A percentile compares a stretch with the other conserved stretches of the same genome.
phyloP scores from a whole-genome alignment of 1,140 invertebrate genomes.

The Andricus grossulariae region DNA sequence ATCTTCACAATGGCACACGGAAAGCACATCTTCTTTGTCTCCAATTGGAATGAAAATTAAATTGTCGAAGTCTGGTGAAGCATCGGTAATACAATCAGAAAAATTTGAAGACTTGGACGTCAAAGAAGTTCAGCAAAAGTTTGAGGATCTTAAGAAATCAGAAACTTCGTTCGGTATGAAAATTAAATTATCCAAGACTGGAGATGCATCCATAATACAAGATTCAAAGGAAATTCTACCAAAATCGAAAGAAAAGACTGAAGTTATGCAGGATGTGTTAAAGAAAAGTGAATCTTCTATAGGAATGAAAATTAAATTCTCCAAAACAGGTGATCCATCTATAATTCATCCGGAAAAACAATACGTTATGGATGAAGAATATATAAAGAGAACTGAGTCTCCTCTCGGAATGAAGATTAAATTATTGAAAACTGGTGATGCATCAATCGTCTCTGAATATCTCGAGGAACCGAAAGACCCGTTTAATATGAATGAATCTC shows the following conservation, averaged over 20 bases:
- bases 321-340: constrained; percentile 66
- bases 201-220: constrained; percentile 64
- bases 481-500: constrained; percentile 56
- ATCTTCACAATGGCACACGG: constrained; percentile 63
- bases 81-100: constrained; percentile 60
- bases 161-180: constrained; percentile 67
- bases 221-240: constrained; percentile 52
- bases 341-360: constrained; percentile 59
- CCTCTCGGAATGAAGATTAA: constrained; percentile 73
- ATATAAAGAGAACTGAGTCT: constrained; percentile 61
- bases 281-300: constrained; percentile 66
- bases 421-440: constrained; percentile 70
- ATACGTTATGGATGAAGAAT: constrained; percentile 37
- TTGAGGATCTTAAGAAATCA: constrained; percentile 60
- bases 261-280: constrained; percentile 57
- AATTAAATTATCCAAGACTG: constrained; percentile 62
- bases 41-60: constrained; percentile 73
- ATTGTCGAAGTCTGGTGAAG: constrained; percentile 66
- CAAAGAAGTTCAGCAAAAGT: constrained; percentile 57
- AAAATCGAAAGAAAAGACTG: constrained; percentile 55
- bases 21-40: constrained; percentile 65
- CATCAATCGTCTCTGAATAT: constrained; percentile 62
- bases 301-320: constrained; percentile 72
- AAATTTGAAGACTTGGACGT: constrained; percentile 60
- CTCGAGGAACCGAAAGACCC: background rate